phyloP scores from a whole-genome alignment of 2,113 vertebrate species.

The Chloropsis cyanopogon region DNA sequence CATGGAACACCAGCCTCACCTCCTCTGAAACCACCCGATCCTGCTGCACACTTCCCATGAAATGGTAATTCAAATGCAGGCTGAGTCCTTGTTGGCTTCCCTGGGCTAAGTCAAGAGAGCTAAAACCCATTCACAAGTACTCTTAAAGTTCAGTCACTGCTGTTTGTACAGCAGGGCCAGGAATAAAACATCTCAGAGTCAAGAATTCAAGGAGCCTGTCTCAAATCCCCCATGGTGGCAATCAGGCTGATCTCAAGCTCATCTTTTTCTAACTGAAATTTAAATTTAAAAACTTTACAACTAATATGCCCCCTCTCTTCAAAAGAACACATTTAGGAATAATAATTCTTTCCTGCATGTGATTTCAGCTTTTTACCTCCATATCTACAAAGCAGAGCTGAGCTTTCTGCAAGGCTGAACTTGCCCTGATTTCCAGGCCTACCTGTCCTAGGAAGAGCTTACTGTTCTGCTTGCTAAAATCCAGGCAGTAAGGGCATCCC shows the following conservation, averaged over 20 bases:
- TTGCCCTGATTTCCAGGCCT: not conserved
- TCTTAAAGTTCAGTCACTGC: not conserved
- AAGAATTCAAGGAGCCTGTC: not conserved
- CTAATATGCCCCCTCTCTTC: not conserved
- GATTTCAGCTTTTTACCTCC: not conserved
- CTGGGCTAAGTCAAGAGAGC: slow-evolving; percentile 2
- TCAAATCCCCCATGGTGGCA: not conserved
- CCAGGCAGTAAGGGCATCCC: not conserved
- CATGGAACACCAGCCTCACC: not conserved
- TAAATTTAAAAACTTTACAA: not conserved
- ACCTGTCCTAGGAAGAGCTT: not conserved
- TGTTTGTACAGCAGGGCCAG: not conserved
- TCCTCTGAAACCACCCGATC: rapidly evolving
- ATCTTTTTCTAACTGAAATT: not conserved
- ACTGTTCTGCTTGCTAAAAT: not conserved
- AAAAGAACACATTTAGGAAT: not conserved
- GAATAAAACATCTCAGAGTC: not conserved
- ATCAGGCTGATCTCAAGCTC: not conserved
- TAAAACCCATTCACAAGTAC: not conserved
- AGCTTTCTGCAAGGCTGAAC: not conserved
- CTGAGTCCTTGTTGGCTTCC: not conserved
- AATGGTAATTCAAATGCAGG: not conserved
- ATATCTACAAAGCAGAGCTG: not conserved
- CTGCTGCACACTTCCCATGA: not conserved
- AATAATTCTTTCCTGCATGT: not conserved